Base-by-base conservation (phyloP, 2,797 vertebrate genomes). In the Synaphobranchus kaupii region DNA sequence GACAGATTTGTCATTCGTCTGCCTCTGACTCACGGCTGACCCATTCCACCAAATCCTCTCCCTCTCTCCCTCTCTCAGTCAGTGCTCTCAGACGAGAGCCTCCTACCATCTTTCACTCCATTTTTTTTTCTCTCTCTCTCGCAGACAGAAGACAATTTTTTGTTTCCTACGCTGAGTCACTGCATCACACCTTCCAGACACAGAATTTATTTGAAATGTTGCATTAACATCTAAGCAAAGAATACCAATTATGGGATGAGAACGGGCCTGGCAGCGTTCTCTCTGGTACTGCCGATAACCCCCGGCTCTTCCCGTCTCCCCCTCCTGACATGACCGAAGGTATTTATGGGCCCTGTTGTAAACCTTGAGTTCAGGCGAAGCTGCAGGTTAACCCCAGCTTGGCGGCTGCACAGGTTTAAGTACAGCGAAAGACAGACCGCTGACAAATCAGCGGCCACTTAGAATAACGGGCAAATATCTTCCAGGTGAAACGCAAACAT, bases 331-430 rank as follows among this genome's bases (percentile, higher is more conserved):
- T 80, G 34, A 17, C 78, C 78, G 10, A 50, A 81, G 63, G 82
- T 39, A 91, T 88, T 90, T 87, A 87, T 80, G 48, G 86, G 89
- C 88, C 47, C 88, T 56, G 22, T 92, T 85, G 89, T 89, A 90
- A 93, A 91, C 86, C 80, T 39, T 48, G 83, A 0, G 13, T 85
- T 88, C 85, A 83, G 48, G 54, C 78, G 47, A 0, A 13, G 63
- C 39, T 4, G 25, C 66, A 34, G 85, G n/a, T 50, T 86, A 63
- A 85, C 86, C 44, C 44, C 63, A 54, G 50, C 68, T 60, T 88
- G 86, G 85, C 47, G 80, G 25, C 34, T 28, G 63, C 34, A 48
- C 60, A 48, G 54, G 58, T 90, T 88, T 89, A n/a, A 28, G 22
- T 81, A 56, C 80, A 60, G 56, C 44, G 31, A 48, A 44, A 78